Percentiles rank a stretch among this genome's conserved stretches.
Conservation (phyloP, 1,140 invertebrate genomes). For the Epicauta chinensis region DNA sequence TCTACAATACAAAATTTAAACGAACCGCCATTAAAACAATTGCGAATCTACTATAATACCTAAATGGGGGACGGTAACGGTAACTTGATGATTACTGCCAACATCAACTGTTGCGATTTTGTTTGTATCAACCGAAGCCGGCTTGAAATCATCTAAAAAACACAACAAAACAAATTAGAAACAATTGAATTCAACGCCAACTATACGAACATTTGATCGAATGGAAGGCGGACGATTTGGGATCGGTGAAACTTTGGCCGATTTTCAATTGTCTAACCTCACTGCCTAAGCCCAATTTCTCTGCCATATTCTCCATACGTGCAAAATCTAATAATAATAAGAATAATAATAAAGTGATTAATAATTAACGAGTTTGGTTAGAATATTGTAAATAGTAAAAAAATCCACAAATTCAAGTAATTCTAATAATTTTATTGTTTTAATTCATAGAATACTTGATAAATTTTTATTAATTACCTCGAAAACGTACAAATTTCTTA, state of each 20-base stretch:
- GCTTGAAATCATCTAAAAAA: constrained; percentile 91
- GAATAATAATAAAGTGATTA: neutral
- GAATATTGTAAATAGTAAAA: neutral
- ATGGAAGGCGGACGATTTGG: constrained; percentile 69
- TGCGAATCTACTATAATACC: constrained; percentile 47
- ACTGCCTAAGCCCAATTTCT: constrained; percentile 67
- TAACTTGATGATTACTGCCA: constrained; percentile 79
- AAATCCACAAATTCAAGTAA: no score
- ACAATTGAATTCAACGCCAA: neutral
- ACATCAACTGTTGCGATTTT: constrained; percentile 87
- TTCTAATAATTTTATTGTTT: no score
- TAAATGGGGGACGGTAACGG: constrained; percentile 89
- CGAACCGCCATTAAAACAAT: no score
- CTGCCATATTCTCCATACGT: constrained; percentile 50
- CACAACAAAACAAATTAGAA: neutral
- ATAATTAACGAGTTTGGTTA: constrained; percentile 12
- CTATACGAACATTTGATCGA: constrained; percentile 76
- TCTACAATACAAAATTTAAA: no score
- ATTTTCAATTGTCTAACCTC: constrained; percentile 76
- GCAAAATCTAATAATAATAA: no score
- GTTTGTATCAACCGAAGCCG: constrained; percentile 87
- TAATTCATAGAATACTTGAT: no score
- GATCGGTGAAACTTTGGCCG: constrained; percentile 71
- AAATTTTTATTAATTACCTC: neutral
- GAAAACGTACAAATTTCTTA: constrained; percentile 7